A percentile compares a stretch with the other conserved stretches of the same genome.
These are phyloP conservation scores for Zygothrica quintamaculata DNA, from an alignment of 2,888 invertebrate genomes.

Conservation along the genomic window DNA sequence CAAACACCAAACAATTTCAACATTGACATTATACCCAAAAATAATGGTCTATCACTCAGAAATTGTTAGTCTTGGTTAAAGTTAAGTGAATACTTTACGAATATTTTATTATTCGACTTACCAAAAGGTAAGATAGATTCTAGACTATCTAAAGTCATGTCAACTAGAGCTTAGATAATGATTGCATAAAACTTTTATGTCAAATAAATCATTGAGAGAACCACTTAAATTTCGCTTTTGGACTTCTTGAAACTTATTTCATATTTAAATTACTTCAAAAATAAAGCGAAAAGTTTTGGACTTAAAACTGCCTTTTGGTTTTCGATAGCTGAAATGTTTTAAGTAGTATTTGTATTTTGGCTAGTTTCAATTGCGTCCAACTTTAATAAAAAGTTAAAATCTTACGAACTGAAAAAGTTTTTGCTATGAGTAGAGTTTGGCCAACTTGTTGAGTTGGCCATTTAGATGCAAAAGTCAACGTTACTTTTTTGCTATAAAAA, in stretches of 20 bases:
- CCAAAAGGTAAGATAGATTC: not conserved
- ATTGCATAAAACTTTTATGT: too few species aligned
- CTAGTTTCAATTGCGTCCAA: conserved; percentile 16
- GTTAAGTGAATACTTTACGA: conserved; percentile 40
- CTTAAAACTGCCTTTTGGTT: too few species aligned
- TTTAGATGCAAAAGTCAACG: conserved; percentile 19
- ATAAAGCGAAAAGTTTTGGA: conserved; percentile 10
- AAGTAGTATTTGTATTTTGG: conserved; percentile 11
- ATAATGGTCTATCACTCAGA: not conserved
- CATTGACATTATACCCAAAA: not conserved
- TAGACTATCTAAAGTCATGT: not conserved
- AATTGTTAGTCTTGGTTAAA: conserved; percentile 6
- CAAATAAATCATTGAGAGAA: not conserved
- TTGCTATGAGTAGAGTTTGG: conserved; percentile 4
- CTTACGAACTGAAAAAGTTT: conserved; percentile 6
- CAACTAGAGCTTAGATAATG: conserved; percentile 19
- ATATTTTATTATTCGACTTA: conserved; percentile 1
- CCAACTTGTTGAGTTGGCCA: conserved; percentile 38
- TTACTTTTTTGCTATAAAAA: not conserved
- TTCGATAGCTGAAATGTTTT: too few species aligned
- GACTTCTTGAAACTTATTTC: not conserved
- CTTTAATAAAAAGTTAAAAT: conserved; percentile 2
- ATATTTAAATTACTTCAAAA: conserved; percentile 6
- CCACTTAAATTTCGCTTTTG: too few species aligned
- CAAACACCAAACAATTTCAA: too few species aligned